Evolutionary conservation across 2,113 vertebrate species (phyloP).

Genomic region (Gasterosteus nipponicus): DNA sequence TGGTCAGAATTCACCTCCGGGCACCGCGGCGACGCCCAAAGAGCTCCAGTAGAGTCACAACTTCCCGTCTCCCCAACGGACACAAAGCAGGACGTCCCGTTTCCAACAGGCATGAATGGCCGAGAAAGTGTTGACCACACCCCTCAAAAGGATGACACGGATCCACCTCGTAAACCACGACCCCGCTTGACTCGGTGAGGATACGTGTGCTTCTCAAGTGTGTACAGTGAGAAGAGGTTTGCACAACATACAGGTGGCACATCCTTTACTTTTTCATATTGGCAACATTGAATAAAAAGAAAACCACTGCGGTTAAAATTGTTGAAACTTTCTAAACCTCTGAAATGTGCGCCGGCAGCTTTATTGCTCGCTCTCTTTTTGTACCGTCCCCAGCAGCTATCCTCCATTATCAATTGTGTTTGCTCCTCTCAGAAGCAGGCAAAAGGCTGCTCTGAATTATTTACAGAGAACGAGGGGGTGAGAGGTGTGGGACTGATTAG

Average conservation of each 20-base stretch:
- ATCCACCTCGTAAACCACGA: neutral
- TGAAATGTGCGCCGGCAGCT: slow-evolving; percentile 38
- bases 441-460: slow-evolving; percentile 72
- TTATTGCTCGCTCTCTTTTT: neutral
- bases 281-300: neutral
- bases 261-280: neutral
- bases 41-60: slow-evolving; percentile 24
- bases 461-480: slow-evolving; percentile 68
- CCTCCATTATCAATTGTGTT: slow-evolving; percentile 32
- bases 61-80: slow-evolving; percentile 45
- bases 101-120: slow-evolving; percentile 68
- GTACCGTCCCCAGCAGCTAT: slow-evolving; percentile 7
- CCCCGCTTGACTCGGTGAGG: neutral
- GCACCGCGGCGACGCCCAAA: slow-evolving; percentile 13
- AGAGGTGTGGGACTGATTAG: slow-evolving; percentile 72
- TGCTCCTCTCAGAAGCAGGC: slow-evolving; percentile 42
- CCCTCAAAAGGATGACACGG: slow-evolving; percentile 7
- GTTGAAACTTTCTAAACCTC: slow-evolving; percentile 14
- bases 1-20: slow-evolving; percentile 3
- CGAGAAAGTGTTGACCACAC: slow-evolving; percentile 25
- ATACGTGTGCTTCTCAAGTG: slow-evolving; percentile 1
- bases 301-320: neutral
- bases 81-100: slow-evolving; percentile 64
- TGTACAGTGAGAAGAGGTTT: neutral
- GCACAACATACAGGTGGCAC: neutral